Evolutionary conservation across 2,888 invertebrate species (phyloP).

Genomic region (Agrotis puta): DNA sequence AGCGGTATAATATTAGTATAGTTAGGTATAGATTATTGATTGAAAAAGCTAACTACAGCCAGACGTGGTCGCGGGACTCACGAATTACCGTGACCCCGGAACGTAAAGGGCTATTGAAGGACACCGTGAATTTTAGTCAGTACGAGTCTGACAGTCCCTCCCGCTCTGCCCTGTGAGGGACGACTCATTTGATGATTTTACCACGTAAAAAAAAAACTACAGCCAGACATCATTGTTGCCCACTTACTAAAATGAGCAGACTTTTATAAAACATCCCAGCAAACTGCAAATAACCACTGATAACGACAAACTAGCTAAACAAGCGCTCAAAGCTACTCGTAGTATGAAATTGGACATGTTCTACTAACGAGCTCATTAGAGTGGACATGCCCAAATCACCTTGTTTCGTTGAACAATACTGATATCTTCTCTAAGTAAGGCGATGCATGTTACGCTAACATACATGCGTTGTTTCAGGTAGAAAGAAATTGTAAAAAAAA

Average conservation of each 20-base stretch:
- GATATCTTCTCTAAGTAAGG: not conserved
- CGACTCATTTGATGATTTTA: too few species aligned
- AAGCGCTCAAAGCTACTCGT: not conserved
- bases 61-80: too few species aligned
- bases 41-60: not conserved
- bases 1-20: not conserved
- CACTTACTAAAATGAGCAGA: not conserved
- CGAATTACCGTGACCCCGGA: too few species aligned
- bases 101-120: too few species aligned
- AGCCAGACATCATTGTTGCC: not conserved
- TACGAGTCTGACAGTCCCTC: too few species aligned
- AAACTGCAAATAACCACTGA: not conserved
- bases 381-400: slow-evolving; percentile 25
- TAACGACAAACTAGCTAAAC: not conserved
- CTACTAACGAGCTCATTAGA: slow-evolving; percentile 36
- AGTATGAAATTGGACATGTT: slow-evolving; percentile 15
- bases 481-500: too few species aligned
- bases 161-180: too few species aligned
- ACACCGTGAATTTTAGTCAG: too few species aligned
- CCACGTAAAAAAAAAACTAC: too few species aligned
- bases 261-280: not conserved
- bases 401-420: slow-evolving; percentile 4
- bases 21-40: too few species aligned
- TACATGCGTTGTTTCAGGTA: not conserved
- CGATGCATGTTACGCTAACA: not conserved